Conservation (phyloP, 2,797 vertebrate genomes). For the Lepilemur ruficaudatus region DNA sequence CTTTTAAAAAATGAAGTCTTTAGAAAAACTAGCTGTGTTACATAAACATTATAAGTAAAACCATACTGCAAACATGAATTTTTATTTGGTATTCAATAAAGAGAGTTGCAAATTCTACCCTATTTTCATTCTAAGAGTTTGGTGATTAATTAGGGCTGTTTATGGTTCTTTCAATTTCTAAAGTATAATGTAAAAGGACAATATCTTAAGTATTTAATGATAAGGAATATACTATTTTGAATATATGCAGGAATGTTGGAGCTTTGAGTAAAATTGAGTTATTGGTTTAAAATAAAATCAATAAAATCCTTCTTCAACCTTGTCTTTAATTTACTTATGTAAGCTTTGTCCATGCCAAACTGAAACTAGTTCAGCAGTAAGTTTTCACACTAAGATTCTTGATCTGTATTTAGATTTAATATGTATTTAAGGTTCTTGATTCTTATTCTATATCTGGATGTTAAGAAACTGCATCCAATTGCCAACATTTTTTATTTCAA, state of each 20-base stretch:
- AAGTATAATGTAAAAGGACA: neutral
- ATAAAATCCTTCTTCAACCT: neutral
- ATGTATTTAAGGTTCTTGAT: neutral
- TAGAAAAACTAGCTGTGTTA: neutral
- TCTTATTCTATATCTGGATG: neutral
- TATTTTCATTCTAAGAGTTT: neutral
- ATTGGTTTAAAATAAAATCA: conserved; percentile 51
- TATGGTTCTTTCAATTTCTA: conserved; percentile 11
- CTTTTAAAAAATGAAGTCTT: neutral
- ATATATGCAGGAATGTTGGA: conserved; percentile 25
- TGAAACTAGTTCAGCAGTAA: neutral
- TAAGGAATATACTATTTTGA: conserved; percentile 34
- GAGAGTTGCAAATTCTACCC: neutral
- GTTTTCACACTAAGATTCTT: conserved; percentile 23
- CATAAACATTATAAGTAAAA: neutral
- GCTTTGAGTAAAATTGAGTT: conserved; percentile 33
- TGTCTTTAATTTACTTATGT: conserved; percentile 1
- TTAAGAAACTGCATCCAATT: conserved; percentile 38
- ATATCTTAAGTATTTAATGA: neutral
- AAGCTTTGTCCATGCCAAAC: neutral
- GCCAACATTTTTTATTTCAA: conserved; percentile 26
- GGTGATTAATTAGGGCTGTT: conserved; percentile 8
- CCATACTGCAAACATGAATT: neutral
- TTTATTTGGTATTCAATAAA: conserved; percentile 39
- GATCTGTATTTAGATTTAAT: neutral